Base-by-base conservation (phyloP, 2,113 vertebrate species). In the Varanus komodoensis region DNA sequence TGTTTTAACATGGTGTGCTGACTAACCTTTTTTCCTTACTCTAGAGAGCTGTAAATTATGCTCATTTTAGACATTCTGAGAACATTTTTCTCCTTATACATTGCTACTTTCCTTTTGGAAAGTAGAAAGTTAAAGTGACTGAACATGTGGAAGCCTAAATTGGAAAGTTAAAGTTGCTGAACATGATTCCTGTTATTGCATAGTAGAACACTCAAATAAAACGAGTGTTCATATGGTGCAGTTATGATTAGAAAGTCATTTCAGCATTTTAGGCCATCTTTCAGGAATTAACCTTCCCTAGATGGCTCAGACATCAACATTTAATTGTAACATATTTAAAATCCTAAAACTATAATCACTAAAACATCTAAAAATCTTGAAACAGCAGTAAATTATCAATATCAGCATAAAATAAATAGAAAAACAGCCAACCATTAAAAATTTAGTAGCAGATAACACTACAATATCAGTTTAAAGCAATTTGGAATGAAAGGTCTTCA, bases 1-100 rank as follows among this genome's bases (percentile, higher is more conserved):
- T 73, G 71, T 92, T 95, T 92, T 25, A 90, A 84, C 15, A 77
- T 86, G 29, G 69, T 79, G 64, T 27, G 9, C 74, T 8, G 68
- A 82, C 21, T 25, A 90, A 69, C 52, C 73, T 11, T 17, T 78
- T 19, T 82, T 88, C 88, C n/a, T 86, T 75, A 80, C 50, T 8
- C 1, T 48, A 61, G 92, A 48, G 82, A 64, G 93, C 91, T 75
- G 57, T 17, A 67, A 73, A 73, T 64, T 54, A 82, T 38, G 6
- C 23, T 2, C 14, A 80, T 90, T 74, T 85, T 92, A 52, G 85
- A 50, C 1, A 34, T 89, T 89, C 86, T 2, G 0, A 90, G 74
- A 77, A 68, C 19, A 64, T 3, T 1, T 81, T 61, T 11, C 61
- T 87, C 67, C 11, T 80, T 52, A 23, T 15, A 48, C 52, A 52